Evolutionary conservation across 2,113 vertebrate species (phyloP), one percentile per base, ranked within the genome.

Genomic region (Origma solitaria): DNA sequence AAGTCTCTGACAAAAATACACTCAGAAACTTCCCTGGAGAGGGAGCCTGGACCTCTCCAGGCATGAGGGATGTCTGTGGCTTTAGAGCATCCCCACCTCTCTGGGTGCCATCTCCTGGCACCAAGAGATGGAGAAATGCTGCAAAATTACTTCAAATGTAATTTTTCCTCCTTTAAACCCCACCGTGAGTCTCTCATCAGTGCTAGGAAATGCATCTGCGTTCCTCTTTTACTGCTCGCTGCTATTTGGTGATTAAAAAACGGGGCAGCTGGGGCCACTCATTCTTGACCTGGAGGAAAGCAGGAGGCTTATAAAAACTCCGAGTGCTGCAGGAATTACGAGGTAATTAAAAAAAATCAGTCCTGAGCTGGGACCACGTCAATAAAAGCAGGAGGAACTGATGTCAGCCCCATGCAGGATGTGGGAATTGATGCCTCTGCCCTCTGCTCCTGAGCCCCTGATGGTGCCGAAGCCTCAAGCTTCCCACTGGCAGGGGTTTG

Each of bases 271-370:
- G 90, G 85, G 94, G 85, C 40, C 75, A 42, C 45, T 86, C 53
- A 19, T 50, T 90, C 44, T 14, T 80, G 95, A 84, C 91, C 95
- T 95, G 14, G 49, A 84, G 79, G 78, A 64, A 60, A 86, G 65
- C 94, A 94, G 89, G 49, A 84, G 92, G 71, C 82, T 95, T 93
- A 80, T 95, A 95, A 95, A 95, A 94, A 49, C 53, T 47, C 76
- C 16, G 87, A 91, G 90, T 84, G 92, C 90, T 88, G 82, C 82
- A 95, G 65, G 73, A 94, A 94, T 96, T 95, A 96, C 3, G 84
- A 96, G 92, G 85, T 70, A 96, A 95, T 97, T 96, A 94, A 95
- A 85, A 50, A 77, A 92, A 91, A 54, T 72, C 78, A 80, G 38
- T 62, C 51, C 50, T 18, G 88, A 90, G 44, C 71, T 87, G 73